Conservation (phyloP, 2,888 invertebrate species). For the Orthosia gracilis region DNA sequence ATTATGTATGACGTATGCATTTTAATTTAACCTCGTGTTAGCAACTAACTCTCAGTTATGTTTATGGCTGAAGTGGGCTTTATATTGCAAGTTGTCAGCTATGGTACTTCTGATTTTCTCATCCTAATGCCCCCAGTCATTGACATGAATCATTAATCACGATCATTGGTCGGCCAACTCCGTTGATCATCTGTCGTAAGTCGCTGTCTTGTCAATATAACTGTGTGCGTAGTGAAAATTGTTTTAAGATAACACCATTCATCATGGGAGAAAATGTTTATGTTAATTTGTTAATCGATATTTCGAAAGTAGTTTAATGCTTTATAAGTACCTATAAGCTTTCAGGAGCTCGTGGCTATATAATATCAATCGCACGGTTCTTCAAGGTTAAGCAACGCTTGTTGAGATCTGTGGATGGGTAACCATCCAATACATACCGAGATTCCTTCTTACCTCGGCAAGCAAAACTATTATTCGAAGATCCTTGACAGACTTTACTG, state of each 20-base stretch:
- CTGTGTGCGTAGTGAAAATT: constrained; percentile 47
- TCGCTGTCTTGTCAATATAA: constrained; percentile 22
- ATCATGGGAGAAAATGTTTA: constrained; percentile 36
- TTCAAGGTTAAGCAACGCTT: too few relatives aligned
- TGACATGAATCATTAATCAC: constrained; percentile 73
- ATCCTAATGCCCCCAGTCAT: constrained; percentile 41
- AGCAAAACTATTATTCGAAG: too few relatives aligned
- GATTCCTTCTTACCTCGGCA: too few relatives aligned
- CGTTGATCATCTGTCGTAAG: constrained; percentile 51
- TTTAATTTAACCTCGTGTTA: too few relatives aligned
- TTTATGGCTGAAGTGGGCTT: too few relatives aligned
- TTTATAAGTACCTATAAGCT: too few relatives aligned
- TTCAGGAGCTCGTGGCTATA: too few relatives aligned
- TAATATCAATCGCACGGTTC: too few relatives aligned
- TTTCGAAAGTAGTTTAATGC: neutral
- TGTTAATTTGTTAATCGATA: constrained; percentile 14
- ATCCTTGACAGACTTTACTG: neutral
- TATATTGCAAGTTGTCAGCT: neutral
- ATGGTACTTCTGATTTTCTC: constrained; percentile 31
- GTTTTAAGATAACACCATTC: constrained; percentile 35
- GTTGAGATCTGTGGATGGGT: too few relatives aligned
- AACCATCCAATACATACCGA: too few relatives aligned
- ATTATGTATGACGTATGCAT: too few relatives aligned
- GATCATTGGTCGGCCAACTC: constrained; percentile 66
- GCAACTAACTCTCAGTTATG: too few relatives aligned